A percentile compares a stretch with the other conserved stretches of the same genome.
These are phyloP conservation scores for Lithobates pipiens DNA, from an alignment of 2,797 vertebrate species.

Conservation along the genomic window DNA sequence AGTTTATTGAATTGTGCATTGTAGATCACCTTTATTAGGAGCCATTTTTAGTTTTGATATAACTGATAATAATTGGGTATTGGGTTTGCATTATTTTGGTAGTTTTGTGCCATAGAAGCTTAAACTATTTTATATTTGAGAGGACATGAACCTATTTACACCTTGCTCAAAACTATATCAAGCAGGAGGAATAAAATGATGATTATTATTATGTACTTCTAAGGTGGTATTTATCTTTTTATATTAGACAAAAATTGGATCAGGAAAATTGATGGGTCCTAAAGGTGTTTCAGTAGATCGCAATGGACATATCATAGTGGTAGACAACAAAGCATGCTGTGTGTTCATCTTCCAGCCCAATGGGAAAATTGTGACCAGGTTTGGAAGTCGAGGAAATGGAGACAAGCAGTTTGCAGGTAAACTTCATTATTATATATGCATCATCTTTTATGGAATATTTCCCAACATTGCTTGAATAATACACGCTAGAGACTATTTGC, in stretches of 20 bases:
- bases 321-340: slow-evolving; percentile 98
- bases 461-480: too few relatives aligned
- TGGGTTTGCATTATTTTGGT: too few relatives aligned
- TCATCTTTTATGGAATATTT: slow-evolving; percentile 62
- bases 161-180: not conserved
- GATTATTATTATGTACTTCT: not conserved
- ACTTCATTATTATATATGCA: slow-evolving; percentile 79
- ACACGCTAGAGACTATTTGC: too few relatives aligned
- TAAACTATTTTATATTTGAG: too few relatives aligned
- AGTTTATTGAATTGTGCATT: too few relatives aligned
- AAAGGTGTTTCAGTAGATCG: slow-evolving; percentile 96
- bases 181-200: not conserved
- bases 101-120: too few relatives aligned
- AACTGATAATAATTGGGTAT: too few relatives aligned
- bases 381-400: slow-evolving; percentile 94
- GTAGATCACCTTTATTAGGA: too few relatives aligned
- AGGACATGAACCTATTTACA: too few relatives aligned
- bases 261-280: slow-evolving; percentile 97
- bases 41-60: too few relatives aligned
- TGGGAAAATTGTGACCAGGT: slow-evolving; percentile 96
- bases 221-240: not conserved
- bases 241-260: slow-evolving; percentile 91
- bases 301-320: slow-evolving; percentile 96
- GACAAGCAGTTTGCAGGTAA: slow-evolving; percentile 99
- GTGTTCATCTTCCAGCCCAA: slow-evolving; percentile 97